Evolutionary conservation across 2,797 vertebrate species (phyloP), one percentile per base, ranked within the genome.

Genomic region (Sebastes iracundus): DNA sequence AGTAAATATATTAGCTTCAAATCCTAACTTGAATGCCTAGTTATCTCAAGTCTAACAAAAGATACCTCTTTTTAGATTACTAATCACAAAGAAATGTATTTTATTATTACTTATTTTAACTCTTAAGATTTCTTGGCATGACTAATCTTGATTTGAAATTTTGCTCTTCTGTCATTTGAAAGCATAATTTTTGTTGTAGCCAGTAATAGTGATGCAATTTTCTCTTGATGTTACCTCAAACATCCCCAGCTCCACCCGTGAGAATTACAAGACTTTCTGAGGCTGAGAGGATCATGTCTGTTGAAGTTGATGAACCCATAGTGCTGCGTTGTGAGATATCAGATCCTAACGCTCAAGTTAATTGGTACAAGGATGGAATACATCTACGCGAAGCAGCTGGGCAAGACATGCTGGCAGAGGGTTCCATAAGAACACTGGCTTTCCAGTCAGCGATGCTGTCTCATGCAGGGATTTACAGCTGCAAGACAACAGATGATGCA

Each of bases 321-420:
- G 78, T 78, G 60, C 93, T 93, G 59, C 89, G 56, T 38, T 94
- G 90, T 87, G 94, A 95, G 83, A 79, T 94, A 87, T 94, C 95
- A 77, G 87, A 95, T 80, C 90, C 94, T 64, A 91, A 86, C 1
- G 88, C 88, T 77, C 81, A 89, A 76, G 93, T 96, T 65, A 85
- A 76, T 83, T 97, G 96, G 96, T 93, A 94, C 92, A 96, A 96
- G 91, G 95, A 97, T 0, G 95, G 96, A 0, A 32, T 95, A 69
- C 89, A 92, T 1, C 80, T 97, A 66, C 89, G 80, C 32, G 87
- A 95, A 66, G 92, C 89, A 0, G 71, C 91, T 46, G 90, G 80
- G 52, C 90, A 94, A 86, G 87, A 94, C 27, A 84, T 94, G 74
- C 79, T 88, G 79, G 94, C 94, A 1, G 94, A 97, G 11, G 95